Evolutionary conservation across 2,113 vertebrate genomes (phyloP), one percentile per base, ranked within the genome.

Genomic region (Indicator indicator): DNA sequence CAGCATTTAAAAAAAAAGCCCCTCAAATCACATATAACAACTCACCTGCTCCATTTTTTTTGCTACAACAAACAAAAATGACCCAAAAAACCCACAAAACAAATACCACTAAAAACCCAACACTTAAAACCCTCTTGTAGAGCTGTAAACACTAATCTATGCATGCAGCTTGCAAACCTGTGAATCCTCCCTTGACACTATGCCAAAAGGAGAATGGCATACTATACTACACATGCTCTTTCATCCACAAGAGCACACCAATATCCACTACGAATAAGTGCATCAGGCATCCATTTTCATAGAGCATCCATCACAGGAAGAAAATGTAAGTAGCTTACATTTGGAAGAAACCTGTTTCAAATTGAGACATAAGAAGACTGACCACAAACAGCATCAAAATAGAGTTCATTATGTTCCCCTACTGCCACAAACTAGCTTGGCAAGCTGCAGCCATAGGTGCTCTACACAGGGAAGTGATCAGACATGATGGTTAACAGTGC

Each of bases 381-480:
- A 26, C 5, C 38, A 48, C 9, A 64, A 71, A 10, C 8, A 71
- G 21, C 24, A 68, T 6, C 38, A 90, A 72, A 83, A 52, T 0
- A 50, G 11, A 4, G 13, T 24, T 83, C 32, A 11, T 46, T 32
- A 46, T 6, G 8, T 32, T 69, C 32, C 38, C 21, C 33, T 12
- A 23, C 32, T n/a, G 23, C 36, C 48, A 65, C 3, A 3, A 60
- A 36, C 17, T 38, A 60, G 28, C 26, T 56, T 42, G 30, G 46
- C 0, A 2, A 17, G 17, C 9, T 58, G 67, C 44, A 84, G 38
- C 5, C 33, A 12, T 6, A 67, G 60, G 33, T 56, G 73, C 64
- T 52, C 15, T 23, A 58, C 30, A 11, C 0, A 0, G 28, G 26
- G 11, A 65, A 65, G 13, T 1, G 12, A 63, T 2, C 9, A 46